Conservation (phyloP, 2,888 invertebrate genomes). For the Criorhina ranunculi region DNA sequence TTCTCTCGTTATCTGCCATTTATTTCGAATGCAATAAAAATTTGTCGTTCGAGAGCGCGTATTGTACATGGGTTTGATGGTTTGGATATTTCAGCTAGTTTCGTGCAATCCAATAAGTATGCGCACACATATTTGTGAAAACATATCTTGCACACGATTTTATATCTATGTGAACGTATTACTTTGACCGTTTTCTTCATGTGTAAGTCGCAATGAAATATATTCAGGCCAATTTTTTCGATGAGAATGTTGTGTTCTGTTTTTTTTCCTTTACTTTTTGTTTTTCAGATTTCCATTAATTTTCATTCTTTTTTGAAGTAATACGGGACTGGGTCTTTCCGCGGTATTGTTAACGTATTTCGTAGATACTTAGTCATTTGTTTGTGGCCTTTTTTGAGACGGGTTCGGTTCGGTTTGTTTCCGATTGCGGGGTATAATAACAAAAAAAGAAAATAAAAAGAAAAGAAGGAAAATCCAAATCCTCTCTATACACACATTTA, state of each 20-base stretch:
- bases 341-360: constrained; percentile 47
- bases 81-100: constrained; percentile 53
- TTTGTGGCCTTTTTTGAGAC: constrained; percentile 7
- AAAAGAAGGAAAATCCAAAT: constrained; percentile 11
- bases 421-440: constrained; percentile 20
- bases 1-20: constrained; percentile 40
- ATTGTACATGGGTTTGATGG: constrained; percentile 11
- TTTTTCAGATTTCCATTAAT: constrained; percentile 68
- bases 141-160: constrained; percentile 61
- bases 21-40: constrained; percentile 35
- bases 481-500: constrained; percentile 34
- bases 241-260: constrained; percentile 45
- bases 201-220: constrained; percentile 76
- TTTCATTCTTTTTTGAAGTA: constrained; percentile 71
- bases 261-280: constrained; percentile 49
- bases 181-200: constrained; percentile 64
- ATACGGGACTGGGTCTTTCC: constrained; percentile 61
- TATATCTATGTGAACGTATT: constrained; percentile 68
- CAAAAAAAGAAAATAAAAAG: constrained; percentile 5
- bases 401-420: constrained; percentile 39
- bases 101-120: constrained; percentile 69
- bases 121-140: constrained; percentile 72
- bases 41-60: constrained; percentile 17
- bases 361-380: constrained; percentile 30
- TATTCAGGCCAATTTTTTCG: constrained; percentile 74